Percentiles rank a stretch among this genome's conserved stretches.
phyloP scores from a whole-genome alignment of 2,113 vertebrate genomes.

The Monopterus albus region DNA sequence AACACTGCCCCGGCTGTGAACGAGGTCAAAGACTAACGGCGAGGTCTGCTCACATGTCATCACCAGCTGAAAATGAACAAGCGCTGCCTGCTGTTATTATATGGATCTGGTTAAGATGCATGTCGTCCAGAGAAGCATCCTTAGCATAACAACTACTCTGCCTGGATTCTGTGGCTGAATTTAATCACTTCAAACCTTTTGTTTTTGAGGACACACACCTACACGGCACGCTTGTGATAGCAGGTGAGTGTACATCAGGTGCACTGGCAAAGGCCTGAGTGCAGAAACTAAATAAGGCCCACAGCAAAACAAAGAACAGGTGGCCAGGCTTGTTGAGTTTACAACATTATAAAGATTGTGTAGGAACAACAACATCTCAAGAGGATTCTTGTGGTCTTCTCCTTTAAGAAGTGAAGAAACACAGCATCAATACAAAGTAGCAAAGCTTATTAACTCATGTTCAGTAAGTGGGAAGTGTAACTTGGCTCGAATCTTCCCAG shows the following conservation, averaged over 20 bases:
- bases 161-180: neutral
- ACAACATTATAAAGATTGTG: neutral
- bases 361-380: constrained; percentile 36
- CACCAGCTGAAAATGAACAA: neutral
- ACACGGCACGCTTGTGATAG: neutral
- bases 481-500: constrained; percentile 1
- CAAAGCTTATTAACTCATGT: neutral
- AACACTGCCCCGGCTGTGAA: constrained; percentile 2
- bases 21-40: constrained; percentile 35
- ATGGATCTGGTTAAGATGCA: neutral
- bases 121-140: neutral
- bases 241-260: constrained; percentile 40
- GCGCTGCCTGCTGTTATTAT: neutral
- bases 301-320: constrained; percentile 50
- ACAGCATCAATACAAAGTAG: constrained; percentile 12
- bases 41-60: constrained; percentile 12
- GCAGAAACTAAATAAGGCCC: neutral
- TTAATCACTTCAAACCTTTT: neutral
- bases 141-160: too few species aligned
- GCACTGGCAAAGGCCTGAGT: neutral
- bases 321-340: constrained; percentile 25
- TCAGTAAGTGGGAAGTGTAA: constrained; percentile 53
- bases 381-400: constrained; percentile 25
- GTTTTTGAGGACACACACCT: neutral
- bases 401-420: constrained; percentile 14